A percentile compares a stretch with the other conserved stretches of the same genome.
phyloP scores from a whole-genome alignment of 2,797 vertebrate genomes.

The Discoglossus pictus region DNA sequence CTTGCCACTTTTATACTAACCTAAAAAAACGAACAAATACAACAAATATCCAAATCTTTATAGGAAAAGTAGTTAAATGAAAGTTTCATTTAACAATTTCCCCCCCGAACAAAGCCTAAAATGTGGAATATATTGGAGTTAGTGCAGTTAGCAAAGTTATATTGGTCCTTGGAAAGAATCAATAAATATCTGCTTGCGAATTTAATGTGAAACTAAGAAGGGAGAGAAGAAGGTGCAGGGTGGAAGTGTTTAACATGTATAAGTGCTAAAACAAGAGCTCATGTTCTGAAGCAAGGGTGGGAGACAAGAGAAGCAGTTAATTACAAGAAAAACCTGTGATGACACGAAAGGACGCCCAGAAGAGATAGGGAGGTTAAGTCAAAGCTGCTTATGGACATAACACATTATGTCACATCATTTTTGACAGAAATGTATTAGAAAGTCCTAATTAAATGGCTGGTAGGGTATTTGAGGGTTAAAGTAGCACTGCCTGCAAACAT shows the following conservation, averaged over 20 bases:
- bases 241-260: constrained; percentile 16
- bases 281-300: neutral
- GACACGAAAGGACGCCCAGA: neutral
- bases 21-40: too few relatives aligned
- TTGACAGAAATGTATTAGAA: constrained; percentile 6
- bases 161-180: too few relatives aligned
- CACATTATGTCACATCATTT: neutral
- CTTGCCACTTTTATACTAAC: too few relatives aligned
- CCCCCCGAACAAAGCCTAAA: too few relatives aligned
- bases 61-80: too few relatives aligned
- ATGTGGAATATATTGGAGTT: too few relatives aligned
- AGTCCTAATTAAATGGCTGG: neutral
- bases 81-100: too few relatives aligned
- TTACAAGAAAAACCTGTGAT: constrained; percentile 3
- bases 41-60: too few relatives aligned
- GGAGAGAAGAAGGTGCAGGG: constrained; percentile 36
- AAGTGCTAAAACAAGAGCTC: constrained; percentile 38
- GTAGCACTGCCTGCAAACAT: neutral
- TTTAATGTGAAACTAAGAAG: too few relatives aligned
- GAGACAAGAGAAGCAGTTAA: neutral
- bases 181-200: too few relatives aligned
- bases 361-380: neutral
- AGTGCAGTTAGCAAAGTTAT: too few relatives aligned
- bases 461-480: neutral
- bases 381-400: neutral